Evolutionary conservation across 2,797 vertebrate species (phyloP), one percentile per base, ranked within the genome.

Genomic region (Forpus xanthops): DNA sequence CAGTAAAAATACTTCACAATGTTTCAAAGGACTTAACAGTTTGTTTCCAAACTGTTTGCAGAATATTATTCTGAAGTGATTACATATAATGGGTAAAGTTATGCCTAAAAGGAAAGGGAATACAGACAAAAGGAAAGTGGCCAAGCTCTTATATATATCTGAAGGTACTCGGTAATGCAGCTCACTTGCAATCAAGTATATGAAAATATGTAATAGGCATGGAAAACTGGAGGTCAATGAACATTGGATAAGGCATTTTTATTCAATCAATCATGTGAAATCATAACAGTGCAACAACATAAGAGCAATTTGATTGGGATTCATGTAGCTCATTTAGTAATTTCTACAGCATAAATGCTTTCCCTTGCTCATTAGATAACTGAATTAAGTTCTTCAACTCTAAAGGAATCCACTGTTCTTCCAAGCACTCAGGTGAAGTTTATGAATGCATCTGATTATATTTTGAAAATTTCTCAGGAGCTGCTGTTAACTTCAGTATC

Each of bases 221-320:
- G 41, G 42, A 80, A 87, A 89, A 21, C 45, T 78, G 50, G 21
- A 93, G 55, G 70, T 52, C 72, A 89, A 64, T 68, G 47, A 94
- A 72, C 27, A 78, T 35, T 20, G 7, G 21, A 82, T 70, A 95
- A 90, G 15, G 55, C 39, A 85, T 78, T 91, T 76, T 88, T 87
- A 68, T 58, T 87, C 92, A 80, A 9, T 91, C 91, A 80, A 8
- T 67, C 83, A 88, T 95, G 53, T 81, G 67, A 91, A 93, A 72
- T 83, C 58, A 9, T 60, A 81, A 64, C 33, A 84, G 47, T 37
- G 30, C 31, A 91, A 85, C 30, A 5, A 85, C 27, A 5, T 76
- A 83, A 68, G 31, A 94, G 31, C 75, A 73, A 90, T 49, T 75
- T 94, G 87, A 91, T 8, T 93, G 2, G 50, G 45, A 89, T 61